Percentiles rank a stretch among this genome's conserved stretches.
These are phyloP conservation scores for Microcebus murinus DNA, from an alignment of 2,113 vertebrate genomes.

Conservation along the genomic window DNA sequence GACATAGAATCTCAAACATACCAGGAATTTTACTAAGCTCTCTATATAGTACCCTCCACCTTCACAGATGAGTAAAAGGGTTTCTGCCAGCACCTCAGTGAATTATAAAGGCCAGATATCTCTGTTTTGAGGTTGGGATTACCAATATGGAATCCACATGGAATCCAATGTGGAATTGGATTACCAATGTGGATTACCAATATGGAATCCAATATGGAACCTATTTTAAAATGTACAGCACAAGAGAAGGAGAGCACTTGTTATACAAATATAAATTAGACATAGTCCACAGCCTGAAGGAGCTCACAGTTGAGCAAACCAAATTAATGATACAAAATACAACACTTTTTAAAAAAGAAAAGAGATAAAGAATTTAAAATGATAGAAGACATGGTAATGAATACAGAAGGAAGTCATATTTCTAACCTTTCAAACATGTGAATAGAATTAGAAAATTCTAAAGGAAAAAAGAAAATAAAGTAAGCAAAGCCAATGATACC, in stretches of 20 bases:
- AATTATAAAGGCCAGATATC: background rate
- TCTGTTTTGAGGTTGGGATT: background rate
- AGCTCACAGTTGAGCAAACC: background rate
- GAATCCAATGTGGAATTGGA: background rate
- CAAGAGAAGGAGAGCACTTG: background rate
- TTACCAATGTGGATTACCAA: too few species aligned
- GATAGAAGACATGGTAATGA: background rate
- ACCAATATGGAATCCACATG: background rate
- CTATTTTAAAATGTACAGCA: background rate
- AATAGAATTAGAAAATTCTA: background rate
- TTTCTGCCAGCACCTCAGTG: background rate
- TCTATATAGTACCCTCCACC: background rate
- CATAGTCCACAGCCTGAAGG: background rate
- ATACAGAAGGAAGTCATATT: background rate
- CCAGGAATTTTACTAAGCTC: background rate
- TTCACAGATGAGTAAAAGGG: background rate
- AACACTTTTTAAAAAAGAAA: background rate
- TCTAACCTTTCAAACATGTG: background rate
- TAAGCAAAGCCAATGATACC: background rate
- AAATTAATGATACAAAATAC: background rate
- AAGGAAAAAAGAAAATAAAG: background rate
- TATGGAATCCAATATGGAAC: background rate
- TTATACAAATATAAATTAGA: background rate
- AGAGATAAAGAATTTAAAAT: background rate
- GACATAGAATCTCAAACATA: background rate